A percentile compares a stretch with the other conserved stretches of the same genome.
These are phyloP conservation scores for Naso thynnoides DNA, from an alignment of 2,797 vertebrate genomes.

Conservation along the genomic window DNA sequence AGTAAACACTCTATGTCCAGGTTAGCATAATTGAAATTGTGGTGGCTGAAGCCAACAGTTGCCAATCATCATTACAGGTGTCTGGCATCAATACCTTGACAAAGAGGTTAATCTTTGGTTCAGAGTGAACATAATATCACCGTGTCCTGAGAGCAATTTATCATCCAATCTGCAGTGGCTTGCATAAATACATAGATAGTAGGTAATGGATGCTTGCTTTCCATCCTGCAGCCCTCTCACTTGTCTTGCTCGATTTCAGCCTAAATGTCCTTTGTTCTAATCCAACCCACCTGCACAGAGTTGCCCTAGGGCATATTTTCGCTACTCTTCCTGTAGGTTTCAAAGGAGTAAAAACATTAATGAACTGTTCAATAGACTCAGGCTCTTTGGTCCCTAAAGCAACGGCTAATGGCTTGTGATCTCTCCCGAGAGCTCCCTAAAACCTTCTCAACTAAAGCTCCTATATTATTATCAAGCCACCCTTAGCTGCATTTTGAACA, in stretches of 20 bases:
- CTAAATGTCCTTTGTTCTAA: slow-evolving; percentile 55
- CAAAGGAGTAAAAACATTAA: slow-evolving; percentile 69
- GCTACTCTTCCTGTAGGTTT: slow-evolving; percentile 59
- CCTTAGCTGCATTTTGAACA: slow-evolving; percentile 57
- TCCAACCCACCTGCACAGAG: slow-evolving; percentile 46
- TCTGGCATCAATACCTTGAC: slow-evolving; percentile 26
- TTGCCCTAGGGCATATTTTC: slow-evolving; percentile 53
- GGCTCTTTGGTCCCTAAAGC: slow-evolving; percentile 63
- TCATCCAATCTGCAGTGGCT: slow-evolving; percentile 26
- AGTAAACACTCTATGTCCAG: slow-evolving; percentile 33
- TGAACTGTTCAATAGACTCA: slow-evolving; percentile 73
- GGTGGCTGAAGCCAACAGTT: slow-evolving; percentile 13
- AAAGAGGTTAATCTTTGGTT: slow-evolving; percentile 46
- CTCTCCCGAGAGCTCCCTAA: slow-evolving; percentile 62
- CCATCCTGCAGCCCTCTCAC: slow-evolving; percentile 10
- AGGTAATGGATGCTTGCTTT: slow-evolving; percentile 28
- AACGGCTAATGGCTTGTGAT: slow-evolving; percentile 70
- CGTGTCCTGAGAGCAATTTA: slow-evolving; percentile 32
- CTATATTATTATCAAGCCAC: slow-evolving; percentile 63
- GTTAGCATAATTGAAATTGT: slow-evolving; percentile 31
- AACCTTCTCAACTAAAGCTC: slow-evolving; percentile 52
- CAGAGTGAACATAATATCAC: slow-evolving; percentile 30
- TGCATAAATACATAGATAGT: slow-evolving; percentile 40
- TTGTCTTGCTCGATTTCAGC: slow-evolving; percentile 32
- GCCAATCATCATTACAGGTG: slow-evolving; percentile 25